These are phyloP conservation scores for Choloepus didactylus DNA, from an alignment of 2,797 vertebrate species.

Conservation along the genomic window DNA sequence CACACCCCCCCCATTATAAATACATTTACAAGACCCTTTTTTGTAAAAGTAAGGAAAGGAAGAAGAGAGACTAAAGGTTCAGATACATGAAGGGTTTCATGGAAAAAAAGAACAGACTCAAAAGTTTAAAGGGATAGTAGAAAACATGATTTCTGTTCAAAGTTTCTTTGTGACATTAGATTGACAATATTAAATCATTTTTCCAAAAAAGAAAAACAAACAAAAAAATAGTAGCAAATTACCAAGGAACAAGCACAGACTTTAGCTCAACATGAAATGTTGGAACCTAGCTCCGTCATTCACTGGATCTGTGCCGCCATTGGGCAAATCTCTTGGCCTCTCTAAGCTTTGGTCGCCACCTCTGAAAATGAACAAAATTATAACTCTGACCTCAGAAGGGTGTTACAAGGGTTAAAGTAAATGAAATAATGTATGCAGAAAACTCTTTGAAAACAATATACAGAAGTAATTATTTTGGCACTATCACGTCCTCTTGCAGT, in stretches of 20 bases:
- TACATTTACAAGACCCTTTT: neutral
- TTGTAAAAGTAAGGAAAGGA: neutral
- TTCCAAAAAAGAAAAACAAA: neutral
- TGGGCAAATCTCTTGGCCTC: neutral
- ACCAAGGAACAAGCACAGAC: neutral
- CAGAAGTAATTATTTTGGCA: neutral
- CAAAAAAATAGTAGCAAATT: too few relatives aligned
- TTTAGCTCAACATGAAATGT: neutral
- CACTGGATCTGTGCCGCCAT: neutral
- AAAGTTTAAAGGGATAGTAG: neutral
- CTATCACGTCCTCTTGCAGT: neutral
- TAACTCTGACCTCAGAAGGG: neutral
- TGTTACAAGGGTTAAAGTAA: neutral
- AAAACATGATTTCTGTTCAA: neutral
- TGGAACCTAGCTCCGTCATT: neutral
- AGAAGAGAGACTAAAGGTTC: neutral
- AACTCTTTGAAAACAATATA: neutral
- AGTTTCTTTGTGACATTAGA: neutral
- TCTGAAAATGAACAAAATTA: neutral
- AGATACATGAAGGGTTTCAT: neutral
- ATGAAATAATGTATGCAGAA: neutral
- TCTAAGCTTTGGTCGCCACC: neutral
- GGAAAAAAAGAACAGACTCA: neutral
- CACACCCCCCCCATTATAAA: neutral
- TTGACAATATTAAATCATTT: neutral